Evolutionary conservation across 2,797 vertebrate species (phyloP).

Genomic region (Ciconia nigra): DNA sequence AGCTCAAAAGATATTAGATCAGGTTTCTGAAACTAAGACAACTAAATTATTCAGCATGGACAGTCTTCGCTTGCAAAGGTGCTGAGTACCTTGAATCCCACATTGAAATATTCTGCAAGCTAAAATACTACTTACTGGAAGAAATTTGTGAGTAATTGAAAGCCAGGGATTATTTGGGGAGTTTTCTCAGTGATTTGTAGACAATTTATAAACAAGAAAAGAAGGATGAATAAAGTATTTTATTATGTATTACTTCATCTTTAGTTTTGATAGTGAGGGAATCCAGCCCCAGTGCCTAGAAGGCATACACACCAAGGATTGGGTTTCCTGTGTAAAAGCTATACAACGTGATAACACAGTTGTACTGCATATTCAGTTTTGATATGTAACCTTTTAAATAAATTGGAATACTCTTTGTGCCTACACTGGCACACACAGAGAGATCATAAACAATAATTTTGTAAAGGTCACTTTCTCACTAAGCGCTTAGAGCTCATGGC

Average conservation of each 20-base stretch:
- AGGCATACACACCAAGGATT: conserved; percentile 11
- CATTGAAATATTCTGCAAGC: neutral
- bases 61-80: neutral
- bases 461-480: conserved; percentile 77
- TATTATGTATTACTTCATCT: neutral
- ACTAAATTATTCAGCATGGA: neutral
- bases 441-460: conserved; percentile 79
- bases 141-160: neutral
- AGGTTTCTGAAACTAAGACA: neutral
- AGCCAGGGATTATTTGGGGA: neutral
- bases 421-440: conserved; percentile 47
- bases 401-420: conserved; percentile 80
- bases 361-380: conserved; percentile 76
- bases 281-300: conserved; percentile 13
- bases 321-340: conserved; percentile 63
- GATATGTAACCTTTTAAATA: conserved; percentile 84
- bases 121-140: neutral
- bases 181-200: neutral
- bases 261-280: neutral
- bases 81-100: neutral
- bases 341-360: conserved; percentile 69
- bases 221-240: neutral
- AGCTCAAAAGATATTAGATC: neutral
- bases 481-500: conserved; percentile 45
- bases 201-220: neutral